Base-by-base conservation (phyloP, 2,888 invertebrate species). In the Eurytoma californica region DNA sequence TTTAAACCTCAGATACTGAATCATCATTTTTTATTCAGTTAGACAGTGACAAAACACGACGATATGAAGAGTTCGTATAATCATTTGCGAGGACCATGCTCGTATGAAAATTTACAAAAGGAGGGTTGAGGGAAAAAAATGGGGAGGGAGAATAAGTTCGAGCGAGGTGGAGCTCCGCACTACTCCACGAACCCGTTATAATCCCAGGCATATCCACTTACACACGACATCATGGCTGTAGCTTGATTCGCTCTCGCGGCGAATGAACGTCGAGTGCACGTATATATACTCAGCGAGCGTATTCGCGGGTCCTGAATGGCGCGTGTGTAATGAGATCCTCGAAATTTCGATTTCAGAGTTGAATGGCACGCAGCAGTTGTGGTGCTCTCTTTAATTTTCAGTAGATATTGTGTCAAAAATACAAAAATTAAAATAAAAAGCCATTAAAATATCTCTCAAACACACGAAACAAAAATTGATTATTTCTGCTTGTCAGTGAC, bases 181-280 rank as follows among this genome's bases (percentile, higher is more conserved):
- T 82, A 83, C 80, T 82, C 77, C 80, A 67, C 49, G 28, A 20
- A 73, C 81, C 81, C 79, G 80, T 83, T 83, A 84, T 86, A 85
- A 84, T 89, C 89, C 88, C 89, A 89, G 89, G 89, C 88, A 86
- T 89, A 89, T 89, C 89, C 88, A 85, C 86, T 89, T 89, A 88
- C 89, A 87, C 77, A 85, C 85, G 87, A 87, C 88, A 86, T 85
- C 86, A 87, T 87, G 86, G 85, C 81, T 73, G 83, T 79, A 78
- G 83, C 82, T 84, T 86, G 85, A 87, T 86, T 86, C 83, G 72
- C 82, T 66, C 72, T 73, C 16, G 3, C 84, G 85, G 84, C 85
- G 84, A 84, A 83, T 39, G 39, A 39, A 39, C 39, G 39, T 39
- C 39, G 39, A 39, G 39, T 39, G 39, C 39, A 39, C 39, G 39